Evolutionary conservation across 53 echinoderm and acorn worm genomes (phyloP).

Genomic region (Echinometra lucunter): DNA sequence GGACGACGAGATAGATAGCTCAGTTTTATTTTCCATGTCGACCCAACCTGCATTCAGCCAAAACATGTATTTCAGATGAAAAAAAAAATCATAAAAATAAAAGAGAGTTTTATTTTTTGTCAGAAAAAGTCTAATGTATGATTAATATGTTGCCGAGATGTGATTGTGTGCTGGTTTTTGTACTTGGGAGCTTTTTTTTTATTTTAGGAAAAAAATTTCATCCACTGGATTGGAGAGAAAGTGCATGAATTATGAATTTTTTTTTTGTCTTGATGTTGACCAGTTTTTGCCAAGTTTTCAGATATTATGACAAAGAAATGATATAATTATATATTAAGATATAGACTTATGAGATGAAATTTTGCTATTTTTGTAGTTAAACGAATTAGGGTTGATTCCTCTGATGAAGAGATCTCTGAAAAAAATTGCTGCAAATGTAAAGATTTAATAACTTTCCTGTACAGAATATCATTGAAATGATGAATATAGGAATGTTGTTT

Average conservation of each 20-base stretch:
- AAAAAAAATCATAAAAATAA: slow-evolving; percentile 30
- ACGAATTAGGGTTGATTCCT: slow-evolving; percentile 65
- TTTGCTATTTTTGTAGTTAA: slow-evolving; percentile 72
- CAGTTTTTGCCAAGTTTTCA: slow-evolving; percentile 72
- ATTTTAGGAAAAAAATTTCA: slow-evolving; percentile 27
- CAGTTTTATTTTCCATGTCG: slow-evolving; percentile 61
- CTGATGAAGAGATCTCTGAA: slow-evolving; percentile 26
- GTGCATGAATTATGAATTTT: slow-evolving; percentile 63
- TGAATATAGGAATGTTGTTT: slow-evolving; percentile 19
- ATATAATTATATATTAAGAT: slow-evolving; percentile 72
- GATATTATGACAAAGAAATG: slow-evolving; percentile 58
- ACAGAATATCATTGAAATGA: not conserved
- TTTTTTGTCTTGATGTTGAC: slow-evolving; percentile 54
- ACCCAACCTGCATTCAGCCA: slow-evolving; percentile 73
- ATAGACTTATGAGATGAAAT: slow-evolving; percentile 62
- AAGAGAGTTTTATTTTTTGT: slow-evolving; percentile 71
- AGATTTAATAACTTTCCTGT: slow-evolving; percentile 58
- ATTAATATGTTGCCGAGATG: slow-evolving; percentile 66
- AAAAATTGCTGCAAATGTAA: slow-evolving; percentile 67
- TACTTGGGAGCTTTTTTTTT: slow-evolving; percentile 60
- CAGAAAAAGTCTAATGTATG: slow-evolving; percentile 62
- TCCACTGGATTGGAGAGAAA: slow-evolving; percentile 65
- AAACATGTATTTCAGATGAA: slow-evolving; percentile 65
- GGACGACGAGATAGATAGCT: slow-evolving; percentile 43
- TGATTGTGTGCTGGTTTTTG: slow-evolving; percentile 74